Evolutionary conservation across 2,113 vertebrate genomes (phyloP).

Genomic region (Phylloscopus whistleri): DNA sequence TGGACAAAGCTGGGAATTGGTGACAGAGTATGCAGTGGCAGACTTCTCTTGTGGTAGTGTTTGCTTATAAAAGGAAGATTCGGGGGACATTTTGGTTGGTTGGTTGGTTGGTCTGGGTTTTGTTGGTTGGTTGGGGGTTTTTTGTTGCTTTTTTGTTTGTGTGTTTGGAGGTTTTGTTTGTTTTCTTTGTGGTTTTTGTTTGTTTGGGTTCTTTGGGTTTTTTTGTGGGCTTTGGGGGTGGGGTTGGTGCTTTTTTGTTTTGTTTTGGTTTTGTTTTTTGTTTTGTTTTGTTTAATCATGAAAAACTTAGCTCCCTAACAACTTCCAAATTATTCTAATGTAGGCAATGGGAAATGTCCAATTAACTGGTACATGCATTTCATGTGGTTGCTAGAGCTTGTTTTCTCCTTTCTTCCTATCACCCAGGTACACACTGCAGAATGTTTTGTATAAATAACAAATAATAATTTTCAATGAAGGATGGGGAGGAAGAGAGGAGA

Average conservation of each 20-base stretch:
- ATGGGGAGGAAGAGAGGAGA: background rate
- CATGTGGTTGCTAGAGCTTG: background rate
- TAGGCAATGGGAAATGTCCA: background rate
- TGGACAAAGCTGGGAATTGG: background rate
- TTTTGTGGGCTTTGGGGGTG: no score
- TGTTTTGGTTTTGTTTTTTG: no score
- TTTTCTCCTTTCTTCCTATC: background rate
- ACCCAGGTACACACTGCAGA: background rate
- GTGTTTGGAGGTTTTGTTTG: background rate
- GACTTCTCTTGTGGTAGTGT: background rate
- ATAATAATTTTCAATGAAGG: background rate
- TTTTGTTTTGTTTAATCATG: background rate
- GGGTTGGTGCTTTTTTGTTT: background rate
- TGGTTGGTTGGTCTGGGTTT: background rate
- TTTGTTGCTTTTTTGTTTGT: background rate
- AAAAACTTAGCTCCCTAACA: background rate
- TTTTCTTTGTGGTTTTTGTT: no score
- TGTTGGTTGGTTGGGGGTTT: background rate
- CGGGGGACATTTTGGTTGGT: background rate
- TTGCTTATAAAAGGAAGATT: background rate
- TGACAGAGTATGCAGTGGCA: rapidly evolving
- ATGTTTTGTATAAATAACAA: background rate
- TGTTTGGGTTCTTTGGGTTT: background rate
- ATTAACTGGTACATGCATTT: background rate
- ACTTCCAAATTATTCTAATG: background rate